These are phyloP conservation scores for Hypselothyrea guttata DNA, from an alignment of 2,888 invertebrate genomes.

Conservation along the genomic window DNA sequence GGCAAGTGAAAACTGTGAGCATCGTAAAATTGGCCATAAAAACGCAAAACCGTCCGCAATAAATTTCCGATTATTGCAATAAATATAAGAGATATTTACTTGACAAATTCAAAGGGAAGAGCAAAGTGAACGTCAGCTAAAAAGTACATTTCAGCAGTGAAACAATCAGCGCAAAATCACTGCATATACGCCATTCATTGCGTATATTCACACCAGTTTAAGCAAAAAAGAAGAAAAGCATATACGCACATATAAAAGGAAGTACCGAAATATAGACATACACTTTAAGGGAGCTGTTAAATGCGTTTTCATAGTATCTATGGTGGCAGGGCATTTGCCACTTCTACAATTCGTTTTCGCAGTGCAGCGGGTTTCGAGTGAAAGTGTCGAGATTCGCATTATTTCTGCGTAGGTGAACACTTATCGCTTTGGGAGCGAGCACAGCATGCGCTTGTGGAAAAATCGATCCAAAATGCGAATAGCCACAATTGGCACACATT, in stretches of 20 bases:
- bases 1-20: slow-evolving; percentile 40
- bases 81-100: slow-evolving; percentile 30
- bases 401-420: slow-evolving; percentile 74
- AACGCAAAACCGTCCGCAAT: slow-evolving; percentile 40
- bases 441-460: slow-evolving; percentile 65
- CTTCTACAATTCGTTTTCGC: slow-evolving; percentile 9
- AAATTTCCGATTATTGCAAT: slow-evolving; percentile 28
- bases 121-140: slow-evolving; percentile 48
- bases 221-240: slow-evolving; percentile 38
- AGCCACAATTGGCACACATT: slow-evolving; percentile 33
- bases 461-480: slow-evolving; percentile 72
- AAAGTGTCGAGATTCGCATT: slow-evolving; percentile 67
- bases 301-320: slow-evolving; percentile 56
- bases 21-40: slow-evolving; percentile 61
- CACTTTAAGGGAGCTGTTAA: slow-evolving; percentile 51
- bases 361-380: slow-evolving; percentile 45
- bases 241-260: slow-evolving; percentile 2
- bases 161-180: slow-evolving; percentile 20
- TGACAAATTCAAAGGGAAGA: slow-evolving; percentile 42
- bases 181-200: slow-evolving; percentile 64
- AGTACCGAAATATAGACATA: slow-evolving; percentile 4
- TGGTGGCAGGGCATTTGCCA: slow-evolving; percentile 38
- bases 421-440: slow-evolving; percentile 36
- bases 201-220: slow-evolving; percentile 34
- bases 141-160: slow-evolving; percentile 26